Conservation (phyloP, 1,140 invertebrate species). For the Pantala flavescens region DNA sequence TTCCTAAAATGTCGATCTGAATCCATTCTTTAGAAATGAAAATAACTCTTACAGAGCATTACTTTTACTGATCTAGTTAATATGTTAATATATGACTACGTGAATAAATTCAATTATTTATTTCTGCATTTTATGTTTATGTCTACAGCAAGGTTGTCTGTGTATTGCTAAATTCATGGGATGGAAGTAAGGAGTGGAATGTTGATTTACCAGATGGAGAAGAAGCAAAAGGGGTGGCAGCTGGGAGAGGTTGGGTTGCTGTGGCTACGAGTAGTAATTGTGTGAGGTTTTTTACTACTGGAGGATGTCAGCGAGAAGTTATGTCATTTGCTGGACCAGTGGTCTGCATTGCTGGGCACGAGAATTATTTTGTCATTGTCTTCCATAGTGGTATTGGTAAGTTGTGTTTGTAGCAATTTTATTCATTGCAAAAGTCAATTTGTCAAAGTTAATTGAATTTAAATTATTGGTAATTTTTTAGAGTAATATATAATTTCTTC, state of each 20-base stretch:
- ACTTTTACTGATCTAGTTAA: too few species aligned
- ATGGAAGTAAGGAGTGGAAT: slow-evolving; percentile 81
- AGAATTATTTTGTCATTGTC: slow-evolving; percentile 59
- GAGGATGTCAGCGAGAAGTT: slow-evolving; percentile 75
- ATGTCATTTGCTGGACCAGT: slow-evolving; percentile 59
- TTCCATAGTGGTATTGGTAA: slow-evolving; percentile 60
- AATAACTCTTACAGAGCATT: too few species aligned
- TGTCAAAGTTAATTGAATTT: too few species aligned
- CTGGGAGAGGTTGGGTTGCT: slow-evolving; percentile 63
- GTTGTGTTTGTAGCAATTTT: too few species aligned
- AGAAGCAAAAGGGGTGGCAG: slow-evolving; percentile 57
- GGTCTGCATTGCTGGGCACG: slow-evolving; percentile 55
- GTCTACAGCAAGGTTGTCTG: slow-evolving; percentile 55
- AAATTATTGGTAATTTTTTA: too few species aligned
- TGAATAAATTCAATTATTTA: too few species aligned
- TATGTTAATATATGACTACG: too few species aligned
- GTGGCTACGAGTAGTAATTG: slow-evolving; percentile 60
- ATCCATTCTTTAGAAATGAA: too few species aligned
- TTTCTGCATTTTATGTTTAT: too few species aligned
- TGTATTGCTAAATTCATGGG: slow-evolving; percentile 61
- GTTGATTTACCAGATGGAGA: slow-evolving; percentile 63
- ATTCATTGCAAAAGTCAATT: too few species aligned
- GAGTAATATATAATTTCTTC: too few species aligned
- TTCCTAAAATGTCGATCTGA: too few species aligned
- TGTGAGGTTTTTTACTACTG: slow-evolving; percentile 70